These are phyloP conservation scores for Pachyseris speciosa DNA, from an alignment of 64 coral and sea anemone genomes.

Conservation along the genomic window DNA sequence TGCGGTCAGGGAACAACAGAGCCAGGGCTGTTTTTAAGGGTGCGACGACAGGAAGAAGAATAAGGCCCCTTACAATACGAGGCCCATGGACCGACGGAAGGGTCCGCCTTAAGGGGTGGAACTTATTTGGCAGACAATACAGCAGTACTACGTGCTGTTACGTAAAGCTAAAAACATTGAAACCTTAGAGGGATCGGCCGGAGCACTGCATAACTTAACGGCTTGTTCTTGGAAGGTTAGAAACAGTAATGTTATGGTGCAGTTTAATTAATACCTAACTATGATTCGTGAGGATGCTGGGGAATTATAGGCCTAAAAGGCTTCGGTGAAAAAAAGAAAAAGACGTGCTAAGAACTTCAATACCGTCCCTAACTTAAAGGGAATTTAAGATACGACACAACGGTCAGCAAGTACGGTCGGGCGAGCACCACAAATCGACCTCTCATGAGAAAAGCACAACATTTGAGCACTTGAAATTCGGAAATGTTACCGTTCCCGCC, in stretches of 20 bases:
- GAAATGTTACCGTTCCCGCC: too few relatives aligned
- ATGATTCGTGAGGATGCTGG: too few relatives aligned
- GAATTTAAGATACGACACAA: too few relatives aligned
- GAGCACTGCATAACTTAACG: conserved; percentile 93
- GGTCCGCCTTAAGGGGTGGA: conserved; percentile 75
- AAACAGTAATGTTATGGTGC: neutral
- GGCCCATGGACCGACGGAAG: conserved; percentile 55
- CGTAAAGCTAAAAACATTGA: conserved; percentile 79
- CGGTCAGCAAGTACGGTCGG: too few relatives aligned
- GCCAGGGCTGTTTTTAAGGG: conserved; percentile 91
- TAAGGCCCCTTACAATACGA: conserved; percentile 52
- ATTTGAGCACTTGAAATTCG: too few relatives aligned
- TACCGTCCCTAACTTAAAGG: too few relatives aligned
- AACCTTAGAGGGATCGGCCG: conserved; percentile 82
- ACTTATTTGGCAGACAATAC: conserved; percentile 81
- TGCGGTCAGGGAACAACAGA: conserved; percentile 88
- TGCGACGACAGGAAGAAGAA: conserved; percentile 89
- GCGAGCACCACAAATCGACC: too few relatives aligned
- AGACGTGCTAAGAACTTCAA: too few relatives aligned
- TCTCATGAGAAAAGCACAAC: too few relatives aligned
- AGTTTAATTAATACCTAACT: too few relatives aligned
- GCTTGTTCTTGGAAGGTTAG: conserved; percentile 94
- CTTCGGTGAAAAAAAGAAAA: too few relatives aligned
- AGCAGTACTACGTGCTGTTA: conserved; percentile 79
- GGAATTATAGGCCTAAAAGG: too few relatives aligned